Evolutionary conservation across 2,888 invertebrate genomes (phyloP).

Genomic region (Cephus sareptanus): DNA sequence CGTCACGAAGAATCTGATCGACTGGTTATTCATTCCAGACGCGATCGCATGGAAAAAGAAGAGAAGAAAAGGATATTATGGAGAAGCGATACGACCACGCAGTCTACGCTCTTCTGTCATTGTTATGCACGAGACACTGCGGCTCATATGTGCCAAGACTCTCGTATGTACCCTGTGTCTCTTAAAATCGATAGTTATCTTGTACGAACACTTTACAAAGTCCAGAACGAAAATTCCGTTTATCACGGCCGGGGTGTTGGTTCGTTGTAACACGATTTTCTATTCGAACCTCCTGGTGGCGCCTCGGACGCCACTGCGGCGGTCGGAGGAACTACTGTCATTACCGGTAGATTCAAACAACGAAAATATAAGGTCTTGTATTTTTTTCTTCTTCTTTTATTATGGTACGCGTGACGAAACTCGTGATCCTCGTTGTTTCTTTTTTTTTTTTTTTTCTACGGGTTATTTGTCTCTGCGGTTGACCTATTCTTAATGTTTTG

Average conservation of each 20-base stretch:
- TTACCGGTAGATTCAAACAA: not conserved
- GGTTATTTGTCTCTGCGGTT: not conserved
- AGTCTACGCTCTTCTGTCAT: not conserved
- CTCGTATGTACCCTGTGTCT: not conserved
- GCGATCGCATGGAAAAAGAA: conserved; percentile 3
- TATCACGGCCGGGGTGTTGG: not conserved
- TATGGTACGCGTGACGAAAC: not conserved
- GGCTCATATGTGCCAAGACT: not conserved
- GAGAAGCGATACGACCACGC: conserved; percentile 1
- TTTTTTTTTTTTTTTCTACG: not conserved
- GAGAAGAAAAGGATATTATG: not conserved
- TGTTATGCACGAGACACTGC: not conserved
- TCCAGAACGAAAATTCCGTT: not conserved
- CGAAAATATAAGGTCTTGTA: not conserved
- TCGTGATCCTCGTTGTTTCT: not conserved
- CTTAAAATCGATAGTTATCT: not conserved
- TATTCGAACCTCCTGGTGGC: not conserved
- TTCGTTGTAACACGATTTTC: not conserved
- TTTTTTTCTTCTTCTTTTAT: not conserved
- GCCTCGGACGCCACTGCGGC: not conserved
- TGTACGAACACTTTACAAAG: not conserved
- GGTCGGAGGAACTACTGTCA: not conserved
- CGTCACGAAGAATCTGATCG: not conserved
- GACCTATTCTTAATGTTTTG: not conserved
- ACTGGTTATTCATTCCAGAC: conserved; percentile 8